phyloP scores from a whole-genome alignment of 1,140 invertebrate genomes.

The Micrasema longulum region DNA sequence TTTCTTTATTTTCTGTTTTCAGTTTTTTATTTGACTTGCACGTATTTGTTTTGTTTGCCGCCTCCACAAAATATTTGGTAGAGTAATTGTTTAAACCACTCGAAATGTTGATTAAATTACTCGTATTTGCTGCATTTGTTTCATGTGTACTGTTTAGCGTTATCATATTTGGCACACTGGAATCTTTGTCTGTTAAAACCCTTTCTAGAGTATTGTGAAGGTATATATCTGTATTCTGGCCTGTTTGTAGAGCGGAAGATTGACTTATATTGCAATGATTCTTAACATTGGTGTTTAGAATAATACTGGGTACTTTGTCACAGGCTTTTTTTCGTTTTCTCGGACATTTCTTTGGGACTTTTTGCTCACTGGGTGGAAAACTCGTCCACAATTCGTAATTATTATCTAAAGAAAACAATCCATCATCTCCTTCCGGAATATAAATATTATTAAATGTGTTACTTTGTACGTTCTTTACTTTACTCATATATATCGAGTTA shows the following conservation, averaged over 20 bases:
- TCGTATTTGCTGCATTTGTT: not conserved
- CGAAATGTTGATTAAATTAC: conserved; percentile 5
- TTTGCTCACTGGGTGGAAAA: not conserved
- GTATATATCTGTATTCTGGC: conserved; percentile 18
- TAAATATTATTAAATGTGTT: conserved; percentile 24
- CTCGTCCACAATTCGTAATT: conserved; percentile 28
- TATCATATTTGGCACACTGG: conserved; percentile 18
- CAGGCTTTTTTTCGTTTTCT: conserved; percentile 21
- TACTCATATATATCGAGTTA: not conserved
- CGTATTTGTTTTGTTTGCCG: not conserved
- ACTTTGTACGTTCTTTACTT: not conserved
- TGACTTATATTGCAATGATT: conserved; percentile 21
- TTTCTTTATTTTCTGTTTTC: not conserved
- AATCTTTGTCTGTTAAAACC: not conserved
- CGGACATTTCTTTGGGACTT: not conserved
- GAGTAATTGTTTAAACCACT: conserved; percentile 10
- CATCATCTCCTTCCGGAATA: conserved; percentile 35
- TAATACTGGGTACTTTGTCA: conserved; percentile 22
- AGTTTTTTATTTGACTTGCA: conserved; percentile 12
- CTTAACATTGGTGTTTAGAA: conserved; percentile 8
- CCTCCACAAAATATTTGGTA: not conserved
- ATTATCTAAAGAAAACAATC: conserved; percentile 37
- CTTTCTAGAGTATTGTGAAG: conserved; percentile 9
- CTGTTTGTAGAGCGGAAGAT: not conserved
- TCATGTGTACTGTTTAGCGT: conserved; percentile 18